Evolutionary conservation across 2,113 vertebrate genomes (phyloP), one percentile per base, ranked within the genome.

Genomic region (Gymnorhina tibicen): DNA sequence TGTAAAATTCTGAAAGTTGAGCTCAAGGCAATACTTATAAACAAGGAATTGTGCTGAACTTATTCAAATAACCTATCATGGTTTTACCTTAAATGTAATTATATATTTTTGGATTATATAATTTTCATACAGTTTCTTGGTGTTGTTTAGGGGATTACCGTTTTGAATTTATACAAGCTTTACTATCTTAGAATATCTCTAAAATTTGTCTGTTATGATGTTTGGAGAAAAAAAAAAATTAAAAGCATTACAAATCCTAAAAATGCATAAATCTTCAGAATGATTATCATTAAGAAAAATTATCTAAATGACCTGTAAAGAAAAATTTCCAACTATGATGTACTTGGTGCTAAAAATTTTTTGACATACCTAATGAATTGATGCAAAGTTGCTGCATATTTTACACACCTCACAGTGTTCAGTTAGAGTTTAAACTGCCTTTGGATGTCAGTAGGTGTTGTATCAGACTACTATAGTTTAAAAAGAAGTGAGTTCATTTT

Each of bases 11-110:
- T 95, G 52, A 49, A 90, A 93, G 70, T 39, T 92, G 72, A 91
- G 87, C 83, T 96, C 68, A 94, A 93, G 75, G 79, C 80, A 96
- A 56, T 68, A 94, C 90, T 94, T 95, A 95, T 44, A 97, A 96
- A 95, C 76, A 95, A 89, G 86, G 60, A 96, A 94, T 64, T 88
- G 32, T 58, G 77, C 13, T 95, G 58, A 95, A 50, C 26, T 97
- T 95, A 77, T 93, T 96, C 64, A 93, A 95, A 96, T 59, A 94
- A 96, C 16, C 69, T 91, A 55, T 32, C 42, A 22, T 20, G 42
- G 30, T 39, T 44, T 78, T 53, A 74, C 33, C 39, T 91, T 91
- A 64, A 96, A 46, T 22, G 47, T 37, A 95, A 92, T 87, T 82
- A 84, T 16, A 62, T 21, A 28, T 66, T 59, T 85, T 94, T 62